These are phyloP conservation scores for Papilio demoleus DNA, from an alignment of 2,888 invertebrate species.

Conservation along the genomic window DNA sequence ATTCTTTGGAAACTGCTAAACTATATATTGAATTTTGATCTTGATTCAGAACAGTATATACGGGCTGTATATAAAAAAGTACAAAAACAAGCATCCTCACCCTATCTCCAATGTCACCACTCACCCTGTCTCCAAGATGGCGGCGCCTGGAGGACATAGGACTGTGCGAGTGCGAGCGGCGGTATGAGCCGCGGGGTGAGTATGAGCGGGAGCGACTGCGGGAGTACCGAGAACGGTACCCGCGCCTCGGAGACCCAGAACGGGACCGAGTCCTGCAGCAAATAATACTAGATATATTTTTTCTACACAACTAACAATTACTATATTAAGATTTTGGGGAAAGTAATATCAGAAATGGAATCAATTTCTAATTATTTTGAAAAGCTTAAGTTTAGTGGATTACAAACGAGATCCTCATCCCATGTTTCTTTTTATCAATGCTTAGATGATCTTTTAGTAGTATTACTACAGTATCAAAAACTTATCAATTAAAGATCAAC, in stretches of 20 bases:
- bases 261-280: conserved; percentile 79
- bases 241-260: conserved; percentile 82
- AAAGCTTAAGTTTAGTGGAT: no score
- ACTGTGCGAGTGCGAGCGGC: conserved; percentile 88
- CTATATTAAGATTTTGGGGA: no score
- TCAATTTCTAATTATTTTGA: no score
- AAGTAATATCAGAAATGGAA: no score
- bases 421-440: no score
- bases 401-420: no score
- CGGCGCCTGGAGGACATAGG: conserved; percentile 92
- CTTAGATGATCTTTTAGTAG: no score
- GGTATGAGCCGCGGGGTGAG: conserved; percentile 84
- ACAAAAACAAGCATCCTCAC: conserved; percentile 27
- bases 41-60: not conserved
- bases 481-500: no score
- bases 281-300: no score
- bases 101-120: conserved; percentile 50
- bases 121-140: conserved; percentile 87
- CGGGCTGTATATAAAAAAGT: conserved; percentile 28
- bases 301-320: no score
- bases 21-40: not conserved
- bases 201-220: conserved; percentile 86
- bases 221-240: conserved; percentile 83
- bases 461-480: no score
- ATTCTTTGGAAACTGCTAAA: no score